Evolutionary conservation across 1,140 invertebrate genomes (phyloP).

Genomic region (Drosophila nannoptera): DNA sequence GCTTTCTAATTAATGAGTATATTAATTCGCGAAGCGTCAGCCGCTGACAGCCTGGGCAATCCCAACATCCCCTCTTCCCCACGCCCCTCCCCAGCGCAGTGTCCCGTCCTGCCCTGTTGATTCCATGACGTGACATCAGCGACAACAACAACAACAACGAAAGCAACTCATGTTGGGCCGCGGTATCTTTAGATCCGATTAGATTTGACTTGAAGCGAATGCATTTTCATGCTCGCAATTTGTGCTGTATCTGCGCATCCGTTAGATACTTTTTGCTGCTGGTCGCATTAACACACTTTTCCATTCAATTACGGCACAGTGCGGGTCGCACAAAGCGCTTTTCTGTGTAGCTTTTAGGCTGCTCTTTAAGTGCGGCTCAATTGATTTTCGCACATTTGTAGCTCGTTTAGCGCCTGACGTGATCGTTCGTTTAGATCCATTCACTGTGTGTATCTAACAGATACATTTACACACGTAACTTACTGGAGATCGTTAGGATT

Average conservation of each 20-base stretch:
- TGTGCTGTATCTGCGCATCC: constrained; percentile 23
- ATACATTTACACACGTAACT: constrained; percentile 17
- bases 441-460: constrained; percentile 22
- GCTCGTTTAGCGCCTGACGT: constrained; percentile 56
- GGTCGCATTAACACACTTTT: constrained; percentile 72
- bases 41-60: constrained; percentile 52
- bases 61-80: background rate
- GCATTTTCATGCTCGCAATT: constrained; percentile 63
- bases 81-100: constrained; percentile 17
- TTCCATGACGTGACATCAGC: constrained; percentile 31
- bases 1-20: constrained; percentile 73
- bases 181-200: constrained; percentile 60
- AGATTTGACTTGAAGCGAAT: constrained; percentile 37
- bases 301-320: constrained; percentile 60
- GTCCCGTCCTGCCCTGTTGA: background rate
- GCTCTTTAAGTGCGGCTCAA: constrained; percentile 48
- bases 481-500: constrained; percentile 17
- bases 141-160: constrained; percentile 3
- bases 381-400: constrained; percentile 64
- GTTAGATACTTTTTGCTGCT: constrained; percentile 46
- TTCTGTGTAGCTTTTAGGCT: constrained; percentile 45
- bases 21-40: constrained; percentile 71
- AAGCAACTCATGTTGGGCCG: constrained; percentile 9
- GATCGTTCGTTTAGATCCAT: constrained; percentile 65
- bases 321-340: constrained; percentile 67